phyloP scores from a whole-genome alignment of 2,888 invertebrate genomes.

The Aspidiotus destructor region DNA sequence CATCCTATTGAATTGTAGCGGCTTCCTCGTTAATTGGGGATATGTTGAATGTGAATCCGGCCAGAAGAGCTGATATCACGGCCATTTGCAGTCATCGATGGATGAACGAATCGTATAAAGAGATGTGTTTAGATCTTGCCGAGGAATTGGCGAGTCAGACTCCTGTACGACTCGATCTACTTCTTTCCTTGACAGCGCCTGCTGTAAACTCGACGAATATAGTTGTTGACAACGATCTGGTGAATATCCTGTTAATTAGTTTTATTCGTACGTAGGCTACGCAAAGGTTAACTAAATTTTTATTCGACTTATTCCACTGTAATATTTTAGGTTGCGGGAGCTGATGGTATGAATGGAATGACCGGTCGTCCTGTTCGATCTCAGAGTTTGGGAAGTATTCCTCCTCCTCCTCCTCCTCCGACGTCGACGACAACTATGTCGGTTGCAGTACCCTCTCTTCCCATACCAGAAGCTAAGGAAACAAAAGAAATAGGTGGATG shows the following conservation, averaged over 20 bases:
- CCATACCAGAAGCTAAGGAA: conserved; percentile 25
- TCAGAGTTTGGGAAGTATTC: conserved; percentile 38
- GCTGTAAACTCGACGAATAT: conserved; percentile 45
- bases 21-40: conserved; percentile 89
- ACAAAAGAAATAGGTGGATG: conserved; percentile 21
- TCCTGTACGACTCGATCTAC: conserved; percentile 75
- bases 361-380: conserved; percentile 37
- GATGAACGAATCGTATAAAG: conserved; percentile 79
- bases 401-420: no score
- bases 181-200: conserved; percentile 69
- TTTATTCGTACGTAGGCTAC: background rate
- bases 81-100: conserved; percentile 95
- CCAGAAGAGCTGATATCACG: conserved; percentile 79
- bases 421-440: conserved; percentile 2
- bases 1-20: conserved; percentile 47
- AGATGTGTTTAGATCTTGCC: conserved; percentile 66
- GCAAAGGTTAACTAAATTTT: background rate
- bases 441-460: conserved; percentile 20
- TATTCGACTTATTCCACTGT: no score
- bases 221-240: conserved; percentile 52
- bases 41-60: conserved; percentile 87
- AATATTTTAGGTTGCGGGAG: conserved; percentile 17
- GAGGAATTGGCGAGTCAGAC: conserved; percentile 84
- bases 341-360: conserved; percentile 13
- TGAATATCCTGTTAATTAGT: conserved; percentile 36